These are phyloP conservation scores for Ranitomeya imitator DNA, from an alignment of 2,113 vertebrate species.

Conservation along the genomic window DNA sequence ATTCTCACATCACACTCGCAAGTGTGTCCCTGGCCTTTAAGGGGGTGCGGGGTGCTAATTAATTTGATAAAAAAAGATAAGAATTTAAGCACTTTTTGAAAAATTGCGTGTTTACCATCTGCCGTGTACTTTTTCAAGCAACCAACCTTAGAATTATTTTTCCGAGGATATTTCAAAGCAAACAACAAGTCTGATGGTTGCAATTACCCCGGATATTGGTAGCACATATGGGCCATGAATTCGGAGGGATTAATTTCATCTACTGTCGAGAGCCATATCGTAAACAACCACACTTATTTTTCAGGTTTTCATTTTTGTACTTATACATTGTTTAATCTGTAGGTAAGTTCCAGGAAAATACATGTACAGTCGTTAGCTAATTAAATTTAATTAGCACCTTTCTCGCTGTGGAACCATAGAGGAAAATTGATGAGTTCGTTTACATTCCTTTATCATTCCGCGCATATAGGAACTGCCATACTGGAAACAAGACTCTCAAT, in stretches of 20 bases:
- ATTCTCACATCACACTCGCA: too few species aligned
- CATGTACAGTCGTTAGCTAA: slow-evolving; percentile 22
- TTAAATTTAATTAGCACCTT: slow-evolving; percentile 44
- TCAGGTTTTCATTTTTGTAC: background rate
- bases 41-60: too few species aligned
- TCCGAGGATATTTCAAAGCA: slow-evolving; percentile 15
- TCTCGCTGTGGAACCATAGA: background rate
- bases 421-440: slow-evolving; percentile 31
- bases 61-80: background rate
- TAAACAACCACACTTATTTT: background rate
- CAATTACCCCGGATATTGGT: slow-evolving; percentile 25
- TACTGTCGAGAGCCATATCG: background rate
- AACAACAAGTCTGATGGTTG: slow-evolving; percentile 19
- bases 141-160: background rate
- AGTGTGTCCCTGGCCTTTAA: too few species aligned
- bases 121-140: background rate
- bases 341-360: background rate
- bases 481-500: slow-evolving; percentile 28
- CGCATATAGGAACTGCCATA: slow-evolving; percentile 29
- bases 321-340: background rate
- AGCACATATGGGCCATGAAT: slow-evolving; percentile 15
- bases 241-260: background rate
- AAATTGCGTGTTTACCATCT: background rate
- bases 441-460: slow-evolving; percentile 37
- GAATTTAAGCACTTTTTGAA: background rate